Conservation (phyloP, 2,113 vertebrate species). For the Galeopterus variegatus region DNA sequence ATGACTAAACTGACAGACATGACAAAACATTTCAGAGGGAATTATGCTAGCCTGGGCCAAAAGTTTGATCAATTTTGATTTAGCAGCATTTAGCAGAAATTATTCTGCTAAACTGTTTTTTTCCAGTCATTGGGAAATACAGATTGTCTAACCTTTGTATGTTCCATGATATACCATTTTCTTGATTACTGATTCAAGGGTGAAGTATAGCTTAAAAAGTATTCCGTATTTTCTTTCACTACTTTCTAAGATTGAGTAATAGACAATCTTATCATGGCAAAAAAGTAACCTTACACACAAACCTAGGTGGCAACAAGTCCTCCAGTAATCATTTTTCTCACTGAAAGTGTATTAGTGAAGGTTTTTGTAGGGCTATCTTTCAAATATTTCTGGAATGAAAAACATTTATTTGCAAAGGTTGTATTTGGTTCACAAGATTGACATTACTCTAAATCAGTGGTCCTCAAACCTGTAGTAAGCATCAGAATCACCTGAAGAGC, state of each 20-base stretch:
- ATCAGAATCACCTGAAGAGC: neutral
- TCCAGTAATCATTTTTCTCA: neutral
- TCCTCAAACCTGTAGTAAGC: neutral
- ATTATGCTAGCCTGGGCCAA: neutral
- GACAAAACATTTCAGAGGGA: constrained; percentile 62
- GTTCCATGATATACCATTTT: neutral
- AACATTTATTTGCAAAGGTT: neutral
- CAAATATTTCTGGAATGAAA: neutral
- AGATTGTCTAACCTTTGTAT: neutral
- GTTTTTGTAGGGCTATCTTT: neutral
- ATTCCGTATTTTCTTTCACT: neutral
- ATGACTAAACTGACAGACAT: constrained; percentile 60
- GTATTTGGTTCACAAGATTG: neutral
- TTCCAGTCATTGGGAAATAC: neutral
- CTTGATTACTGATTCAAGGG: constrained; percentile 49
- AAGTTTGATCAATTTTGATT: constrained; percentile 37
- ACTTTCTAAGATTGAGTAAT: neutral
- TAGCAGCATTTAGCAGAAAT: constrained; percentile 52
- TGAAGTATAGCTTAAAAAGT: neutral
- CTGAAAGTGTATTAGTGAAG: neutral
- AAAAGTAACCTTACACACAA: neutral
- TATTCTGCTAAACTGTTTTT: neutral
- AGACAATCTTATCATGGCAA: neutral
- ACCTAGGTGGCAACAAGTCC: neutral
- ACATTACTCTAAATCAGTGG: neutral